phyloP scores from a whole-genome alignment of 1,140 invertebrate species.

The Rhizoglyphus robini region DNA sequence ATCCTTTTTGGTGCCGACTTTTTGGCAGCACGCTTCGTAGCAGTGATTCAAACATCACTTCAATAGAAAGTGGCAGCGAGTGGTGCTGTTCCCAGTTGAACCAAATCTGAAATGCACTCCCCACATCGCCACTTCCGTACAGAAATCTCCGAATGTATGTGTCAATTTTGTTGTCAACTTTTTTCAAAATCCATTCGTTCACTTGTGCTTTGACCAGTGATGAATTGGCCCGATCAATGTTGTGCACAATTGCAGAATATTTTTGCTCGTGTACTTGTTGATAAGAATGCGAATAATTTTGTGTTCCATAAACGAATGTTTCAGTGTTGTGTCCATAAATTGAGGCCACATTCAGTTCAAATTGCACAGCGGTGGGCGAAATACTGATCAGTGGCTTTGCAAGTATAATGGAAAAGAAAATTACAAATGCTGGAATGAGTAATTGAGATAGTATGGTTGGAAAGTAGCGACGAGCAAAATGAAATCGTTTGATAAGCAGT shows the following conservation, averaged over 20 bases:
- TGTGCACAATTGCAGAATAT: not conserved
- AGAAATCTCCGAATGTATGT: not conserved
- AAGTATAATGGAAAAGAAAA: constrained; percentile 15
- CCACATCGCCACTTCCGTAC: not conserved
- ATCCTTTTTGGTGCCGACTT: not conserved
- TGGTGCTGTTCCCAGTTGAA: constrained; percentile 22
- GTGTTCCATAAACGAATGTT: constrained; percentile 12
- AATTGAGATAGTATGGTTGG: constrained; percentile 23
- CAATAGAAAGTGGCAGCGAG: constrained; percentile 11
- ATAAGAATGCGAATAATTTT: not conserved
- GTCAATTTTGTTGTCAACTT: not conserved
- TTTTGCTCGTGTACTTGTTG: not conserved
- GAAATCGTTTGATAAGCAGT: constrained; percentile 26
- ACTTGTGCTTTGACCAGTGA: not conserved
- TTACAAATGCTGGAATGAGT: constrained; percentile 22
- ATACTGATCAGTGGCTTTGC: not conserved
- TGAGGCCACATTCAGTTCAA: constrained; percentile 17
- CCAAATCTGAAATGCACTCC: constrained; percentile 1
- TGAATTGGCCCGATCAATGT: not conserved
- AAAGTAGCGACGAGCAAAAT: constrained; percentile 25
- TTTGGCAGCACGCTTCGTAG: not conserved
- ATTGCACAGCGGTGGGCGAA: not conserved
- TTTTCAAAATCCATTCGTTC: not conserved
- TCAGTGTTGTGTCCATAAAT: constrained; percentile 21
- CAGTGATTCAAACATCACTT: constrained; percentile 7